Percentiles rank a stretch among this genome's conserved stretches.
phyloP scores from a whole-genome alignment of 2,113 vertebrate genomes.

The Eurypyga helias region DNA sequence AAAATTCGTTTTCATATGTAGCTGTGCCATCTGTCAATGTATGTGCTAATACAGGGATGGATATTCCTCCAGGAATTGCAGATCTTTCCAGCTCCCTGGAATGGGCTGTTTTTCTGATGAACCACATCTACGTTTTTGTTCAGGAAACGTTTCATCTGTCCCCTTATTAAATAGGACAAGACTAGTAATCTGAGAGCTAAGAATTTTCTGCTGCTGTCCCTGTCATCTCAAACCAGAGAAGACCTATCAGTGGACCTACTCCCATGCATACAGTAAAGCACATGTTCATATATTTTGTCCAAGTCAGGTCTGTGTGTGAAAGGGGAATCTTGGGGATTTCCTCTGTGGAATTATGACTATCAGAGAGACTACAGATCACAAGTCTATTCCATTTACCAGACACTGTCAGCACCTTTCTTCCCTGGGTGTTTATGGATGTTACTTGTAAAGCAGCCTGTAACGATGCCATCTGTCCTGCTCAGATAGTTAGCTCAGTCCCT shows the following conservation, averaged over 20 bases:
- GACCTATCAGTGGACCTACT: not conserved
- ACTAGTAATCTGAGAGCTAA: not conserved
- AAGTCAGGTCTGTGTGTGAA: not conserved
- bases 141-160: not conserved
- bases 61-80: conserved; percentile 6
- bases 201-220: not conserved
- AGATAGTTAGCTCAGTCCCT: not conserved
- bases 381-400: conserved; percentile 3
- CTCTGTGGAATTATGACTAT: not conserved
- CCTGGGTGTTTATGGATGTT: conserved; percentile 33
- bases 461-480: conserved; percentile 28
- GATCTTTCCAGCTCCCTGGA: not conserved
- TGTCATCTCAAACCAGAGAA: not conserved
- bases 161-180: not conserved
- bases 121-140: not conserved
- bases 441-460: conserved; percentile 2
- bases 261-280: not conserved
- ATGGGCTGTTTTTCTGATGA: not conserved
- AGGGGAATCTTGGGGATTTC: conserved; percentile 10
- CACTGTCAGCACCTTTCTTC: conserved; percentile 55
- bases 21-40: not conserved
- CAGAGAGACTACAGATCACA: conserved; percentile 24
- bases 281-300: not conserved
- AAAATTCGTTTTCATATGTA: not conserved
- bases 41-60: not conserved